Conservation (phyloP, 2,113 vertebrate species). For the Chlorodrepanis virens region DNA sequence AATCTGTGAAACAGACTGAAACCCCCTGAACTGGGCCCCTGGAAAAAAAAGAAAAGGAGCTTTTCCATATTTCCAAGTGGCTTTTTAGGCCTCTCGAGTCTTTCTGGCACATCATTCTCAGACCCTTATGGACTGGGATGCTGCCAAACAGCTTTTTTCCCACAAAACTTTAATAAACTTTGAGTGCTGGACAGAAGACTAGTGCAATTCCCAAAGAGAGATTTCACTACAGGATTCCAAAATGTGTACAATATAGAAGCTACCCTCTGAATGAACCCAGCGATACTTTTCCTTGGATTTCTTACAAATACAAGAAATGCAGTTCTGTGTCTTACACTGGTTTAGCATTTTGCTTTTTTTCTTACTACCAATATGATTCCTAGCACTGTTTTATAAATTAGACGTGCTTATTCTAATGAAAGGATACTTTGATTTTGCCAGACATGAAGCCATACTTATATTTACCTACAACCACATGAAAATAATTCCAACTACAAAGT, state of each 20-base stretch:
- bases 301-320: not conserved
- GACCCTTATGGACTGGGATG: slow-evolving; percentile 56
- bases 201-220: slow-evolving; percentile 49
- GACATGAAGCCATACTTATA: not conserved
- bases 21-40: slow-evolving; percentile 18
- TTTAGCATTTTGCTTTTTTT: not conserved
- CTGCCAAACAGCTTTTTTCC: slow-evolving; percentile 66
- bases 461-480: not conserved
- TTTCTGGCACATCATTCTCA: slow-evolving; percentile 63
- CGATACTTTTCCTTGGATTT: not conserved
- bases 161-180: slow-evolving; percentile 64
- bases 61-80: slow-evolving; percentile 41
- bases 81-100: slow-evolving; percentile 11
- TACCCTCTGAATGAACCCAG: slow-evolving; percentile 5
- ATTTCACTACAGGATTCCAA: slow-evolving; percentile 31
- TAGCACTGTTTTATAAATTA: not conserved
- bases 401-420: not conserved
- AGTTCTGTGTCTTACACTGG: not conserved
- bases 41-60: not conserved
- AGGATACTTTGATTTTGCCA: not conserved
- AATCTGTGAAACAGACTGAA: not conserved
- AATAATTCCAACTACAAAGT: not conserved
- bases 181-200: slow-evolving; percentile 22
- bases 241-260: not conserved
- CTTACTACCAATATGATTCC: not conserved